phyloP scores from a whole-genome alignment of 2,113 vertebrate genomes.

The Saguinus imperator region DNA sequence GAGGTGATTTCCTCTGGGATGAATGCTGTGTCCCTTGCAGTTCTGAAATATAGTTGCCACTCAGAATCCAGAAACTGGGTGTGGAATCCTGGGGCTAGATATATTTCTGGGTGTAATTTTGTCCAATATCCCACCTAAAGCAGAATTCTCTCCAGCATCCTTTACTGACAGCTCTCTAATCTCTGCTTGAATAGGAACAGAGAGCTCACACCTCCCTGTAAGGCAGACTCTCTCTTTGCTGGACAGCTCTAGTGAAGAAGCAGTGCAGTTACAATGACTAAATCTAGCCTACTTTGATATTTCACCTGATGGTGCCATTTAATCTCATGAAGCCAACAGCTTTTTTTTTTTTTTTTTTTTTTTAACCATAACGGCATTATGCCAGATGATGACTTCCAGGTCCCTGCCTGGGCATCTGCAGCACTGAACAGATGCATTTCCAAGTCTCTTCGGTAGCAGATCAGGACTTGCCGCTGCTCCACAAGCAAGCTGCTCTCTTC shows the following conservation, averaged over 20 bases:
- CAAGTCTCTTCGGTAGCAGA: background rate
- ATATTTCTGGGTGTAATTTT: background rate
- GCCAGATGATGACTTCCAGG: background rate
- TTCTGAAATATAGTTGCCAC: background rate
- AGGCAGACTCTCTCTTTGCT: background rate
- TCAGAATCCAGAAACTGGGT: background rate
- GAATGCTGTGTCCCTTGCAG: background rate
- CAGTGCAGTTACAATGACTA: background rate
- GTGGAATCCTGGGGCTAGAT: background rate
- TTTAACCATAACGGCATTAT: background rate
- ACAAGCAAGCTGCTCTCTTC: background rate
- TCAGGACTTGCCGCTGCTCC: background rate
- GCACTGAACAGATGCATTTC: background rate
- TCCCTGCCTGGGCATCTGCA: background rate
- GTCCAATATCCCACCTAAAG: background rate
- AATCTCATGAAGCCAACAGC: background rate
- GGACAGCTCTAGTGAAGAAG: background rate
- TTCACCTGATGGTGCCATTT: background rate
- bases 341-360: constrained; percentile 51
- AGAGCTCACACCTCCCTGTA: background rate
- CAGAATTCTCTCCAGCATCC: background rate
- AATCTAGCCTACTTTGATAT: background rate
- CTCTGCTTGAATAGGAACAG: background rate
- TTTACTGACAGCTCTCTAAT: background rate
- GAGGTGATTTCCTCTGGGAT: background rate